Conservation (phyloP, 1,140 invertebrate genomes). For the Zaprionus davidi region DNA sequence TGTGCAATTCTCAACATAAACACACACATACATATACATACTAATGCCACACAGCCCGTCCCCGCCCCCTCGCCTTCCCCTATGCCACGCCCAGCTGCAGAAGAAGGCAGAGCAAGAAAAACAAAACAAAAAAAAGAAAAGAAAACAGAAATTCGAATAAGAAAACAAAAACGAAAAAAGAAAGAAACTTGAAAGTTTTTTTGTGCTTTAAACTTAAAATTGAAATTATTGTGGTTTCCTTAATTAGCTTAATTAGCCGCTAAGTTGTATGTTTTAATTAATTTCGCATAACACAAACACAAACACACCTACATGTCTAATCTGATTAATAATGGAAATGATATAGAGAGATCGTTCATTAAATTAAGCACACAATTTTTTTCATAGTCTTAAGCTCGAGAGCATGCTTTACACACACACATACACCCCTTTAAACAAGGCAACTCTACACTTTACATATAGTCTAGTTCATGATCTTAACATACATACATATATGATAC, state of each 20-base stretch:
- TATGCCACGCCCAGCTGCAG: background rate
- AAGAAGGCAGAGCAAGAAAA: slow-evolving; percentile 37
- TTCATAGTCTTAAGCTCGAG: slow-evolving; percentile 53
- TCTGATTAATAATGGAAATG: slow-evolving; percentile 9
- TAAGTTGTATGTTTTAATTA: slow-evolving; percentile 58
- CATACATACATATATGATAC: slow-evolving; percentile 24
- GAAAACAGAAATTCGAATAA: background rate
- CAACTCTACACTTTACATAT: slow-evolving; percentile 28
- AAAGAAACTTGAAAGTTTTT: slow-evolving; percentile 32
- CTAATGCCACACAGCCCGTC: background rate
- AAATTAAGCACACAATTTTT: slow-evolving; percentile 31
- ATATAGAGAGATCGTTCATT: slow-evolving; percentile 1
- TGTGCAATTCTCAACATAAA: slow-evolving; percentile 30
- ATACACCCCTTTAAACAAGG: slow-evolving; percentile 26
- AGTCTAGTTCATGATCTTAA: slow-evolving; percentile 43
- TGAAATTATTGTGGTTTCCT: slow-evolving; percentile 75
- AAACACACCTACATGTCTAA: slow-evolving; percentile 39
- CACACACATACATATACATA: slow-evolving; percentile 1
- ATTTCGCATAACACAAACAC: slow-evolving; percentile 42
- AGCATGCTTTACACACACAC: slow-evolving; percentile 44
- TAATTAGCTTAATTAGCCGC: slow-evolving; percentile 57
- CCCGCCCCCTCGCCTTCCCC: background rate
- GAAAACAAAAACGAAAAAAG: slow-evolving; percentile 17
- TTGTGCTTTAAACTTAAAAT: slow-evolving; percentile 47
- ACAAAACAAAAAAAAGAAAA: slow-evolving; percentile 11